Conservation (phyloP, 2,888 invertebrate species). For the Diadegma fenestrale region DNA sequence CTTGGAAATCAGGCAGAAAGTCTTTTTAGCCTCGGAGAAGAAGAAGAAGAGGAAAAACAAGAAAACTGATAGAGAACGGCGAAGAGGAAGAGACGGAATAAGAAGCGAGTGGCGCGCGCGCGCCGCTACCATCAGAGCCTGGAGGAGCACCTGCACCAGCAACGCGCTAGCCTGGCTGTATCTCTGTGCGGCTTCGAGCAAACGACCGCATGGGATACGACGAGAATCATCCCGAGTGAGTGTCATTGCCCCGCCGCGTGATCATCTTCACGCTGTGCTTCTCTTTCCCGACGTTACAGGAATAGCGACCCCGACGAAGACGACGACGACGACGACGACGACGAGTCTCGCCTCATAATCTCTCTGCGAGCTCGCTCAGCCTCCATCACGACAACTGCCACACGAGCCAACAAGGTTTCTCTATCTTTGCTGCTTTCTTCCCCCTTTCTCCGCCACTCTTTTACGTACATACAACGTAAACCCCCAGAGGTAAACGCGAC, state of each 20-base stretch:
- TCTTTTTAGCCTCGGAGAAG: conserved; percentile 16
- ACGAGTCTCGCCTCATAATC: conserved; percentile 51
- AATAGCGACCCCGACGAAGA: conserved; percentile 73
- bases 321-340: conserved; percentile 27
- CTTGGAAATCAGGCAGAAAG: conserved; percentile 20
- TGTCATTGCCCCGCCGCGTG: conserved; percentile 78
- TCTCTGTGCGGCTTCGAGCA: conserved; percentile 38
- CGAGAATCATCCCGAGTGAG: conserved; percentile 67
- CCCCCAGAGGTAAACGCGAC: conserved; percentile 8
- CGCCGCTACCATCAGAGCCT: conserved; percentile 38
- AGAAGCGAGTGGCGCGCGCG: conserved; percentile 46
- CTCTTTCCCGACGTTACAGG: conserved; percentile 75
- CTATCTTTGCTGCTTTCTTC: conserved; percentile 32
- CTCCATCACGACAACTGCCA: conserved; percentile 28
- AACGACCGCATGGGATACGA: conserved; percentile 43
- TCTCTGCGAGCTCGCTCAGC: conserved; percentile 36
- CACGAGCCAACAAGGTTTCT: conserved; percentile 36
- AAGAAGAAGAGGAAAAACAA: conserved; percentile 17
- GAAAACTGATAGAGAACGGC: neutral
- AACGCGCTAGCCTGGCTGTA: neutral
- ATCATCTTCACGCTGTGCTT: conserved; percentile 58
- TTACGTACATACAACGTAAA: neutral
- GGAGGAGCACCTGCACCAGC: conserved; percentile 63
- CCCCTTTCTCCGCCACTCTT: neutral
- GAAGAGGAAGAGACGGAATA: neutral